phyloP scores from a whole-genome alignment of 2,797 vertebrate genomes.

The Alca torda region DNA sequence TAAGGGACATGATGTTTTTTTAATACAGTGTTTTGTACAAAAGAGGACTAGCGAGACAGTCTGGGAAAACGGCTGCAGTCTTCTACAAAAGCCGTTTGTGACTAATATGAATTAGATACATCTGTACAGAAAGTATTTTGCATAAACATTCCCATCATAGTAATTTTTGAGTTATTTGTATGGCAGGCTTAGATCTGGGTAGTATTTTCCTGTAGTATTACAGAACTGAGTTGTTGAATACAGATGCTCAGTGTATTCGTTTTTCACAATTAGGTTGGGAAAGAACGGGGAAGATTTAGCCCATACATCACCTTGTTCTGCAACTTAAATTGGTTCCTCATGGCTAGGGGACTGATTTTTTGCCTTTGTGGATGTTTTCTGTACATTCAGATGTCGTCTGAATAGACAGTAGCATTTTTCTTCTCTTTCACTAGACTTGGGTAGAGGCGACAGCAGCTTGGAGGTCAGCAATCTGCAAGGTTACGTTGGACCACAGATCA shows the following conservation, averaged over 20 bases:
- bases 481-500: rapidly evolving
- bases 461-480: neutral
- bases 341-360: neutral
- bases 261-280: neutral
- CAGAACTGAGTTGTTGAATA: neutral
- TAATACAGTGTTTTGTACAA: neutral
- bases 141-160: neutral
- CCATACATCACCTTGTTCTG: neutral
- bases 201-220: neutral
- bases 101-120: neutral
- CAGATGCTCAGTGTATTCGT: neutral
- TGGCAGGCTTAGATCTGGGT: neutral
- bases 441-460: neutral
- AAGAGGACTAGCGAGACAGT: neutral
- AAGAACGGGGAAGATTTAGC: neutral
- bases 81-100: neutral
- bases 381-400: neutral
- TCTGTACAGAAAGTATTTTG: neutral
- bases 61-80: neutral
- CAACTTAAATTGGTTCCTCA: neutral
- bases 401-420: neutral
- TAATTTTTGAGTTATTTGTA: neutral
- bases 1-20: neutral
- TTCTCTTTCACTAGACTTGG: neutral
- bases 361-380: neutral